phyloP scores from a whole-genome alignment of 2,113 vertebrate genomes.

The Canis aureus region DNA sequence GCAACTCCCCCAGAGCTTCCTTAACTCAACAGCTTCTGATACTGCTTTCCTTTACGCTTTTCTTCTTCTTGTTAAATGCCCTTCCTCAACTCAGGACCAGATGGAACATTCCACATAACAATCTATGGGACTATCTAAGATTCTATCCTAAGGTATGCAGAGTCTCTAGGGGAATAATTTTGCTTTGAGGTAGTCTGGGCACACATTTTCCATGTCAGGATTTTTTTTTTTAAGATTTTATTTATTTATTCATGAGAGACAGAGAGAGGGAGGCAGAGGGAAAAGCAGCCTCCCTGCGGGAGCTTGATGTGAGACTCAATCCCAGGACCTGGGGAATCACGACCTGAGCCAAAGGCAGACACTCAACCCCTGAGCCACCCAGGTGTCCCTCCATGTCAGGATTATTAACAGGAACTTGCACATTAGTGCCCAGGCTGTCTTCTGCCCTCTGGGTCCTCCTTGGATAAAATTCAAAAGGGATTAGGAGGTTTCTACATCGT shows the following conservation, averaged over 20 bases:
- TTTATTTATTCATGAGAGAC: too few relatives aligned
- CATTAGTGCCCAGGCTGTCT: neutral
- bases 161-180: neutral
- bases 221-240: neutral
- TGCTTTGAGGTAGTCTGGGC: neutral
- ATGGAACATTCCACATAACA: neutral
- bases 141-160: neutral
- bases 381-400: neutral
- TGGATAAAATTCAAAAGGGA: conserved; percentile 43
- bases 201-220: neutral
- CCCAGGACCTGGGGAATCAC: too few relatives aligned
- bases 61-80: neutral
- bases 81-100: neutral
- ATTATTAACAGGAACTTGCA: neutral
- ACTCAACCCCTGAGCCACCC: too few relatives aligned
- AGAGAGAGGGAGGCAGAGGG: too few relatives aligned
- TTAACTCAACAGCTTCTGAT: neutral
- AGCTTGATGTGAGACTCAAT: too few relatives aligned
- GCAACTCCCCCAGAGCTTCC: neutral
- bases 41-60: neutral
- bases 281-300: too few relatives aligned
- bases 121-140: neutral
- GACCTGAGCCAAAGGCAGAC: too few relatives aligned
- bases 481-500: conserved; percentile 52
- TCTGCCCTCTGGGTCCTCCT: neutral